A percentile compares a stretch with the other conserved stretches of the same genome.
Evolutionary conservation across 2,113 vertebrate species (phyloP).

Genomic region (Promerops cafer): DNA sequence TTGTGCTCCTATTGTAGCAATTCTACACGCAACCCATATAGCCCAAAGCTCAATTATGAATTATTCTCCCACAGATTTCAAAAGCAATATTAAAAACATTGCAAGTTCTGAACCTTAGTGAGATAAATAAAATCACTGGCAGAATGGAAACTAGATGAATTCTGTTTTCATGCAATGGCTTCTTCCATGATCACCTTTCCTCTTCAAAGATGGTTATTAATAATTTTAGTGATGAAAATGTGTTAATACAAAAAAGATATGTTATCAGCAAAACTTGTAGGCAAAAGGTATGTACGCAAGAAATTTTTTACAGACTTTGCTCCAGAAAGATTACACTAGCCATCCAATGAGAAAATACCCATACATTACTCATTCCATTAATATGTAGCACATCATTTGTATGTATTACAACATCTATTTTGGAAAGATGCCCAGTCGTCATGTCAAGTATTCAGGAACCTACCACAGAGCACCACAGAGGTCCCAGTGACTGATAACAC

Average conservation of each 20-base stretch:
- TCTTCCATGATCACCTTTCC: neutral
- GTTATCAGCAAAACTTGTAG: neutral
- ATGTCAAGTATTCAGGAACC: neutral
- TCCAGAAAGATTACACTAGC: neutral
- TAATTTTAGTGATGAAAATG: neutral
- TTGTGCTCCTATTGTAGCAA: neutral
- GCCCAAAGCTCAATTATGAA: neutral
- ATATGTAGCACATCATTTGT: neutral
- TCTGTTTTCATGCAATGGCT: neutral
- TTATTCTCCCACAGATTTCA: neutral
- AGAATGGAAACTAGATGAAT: neutral
- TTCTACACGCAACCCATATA: neutral
- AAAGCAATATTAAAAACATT: neutral
- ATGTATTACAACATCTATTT: neutral
- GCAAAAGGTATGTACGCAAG: neutral
- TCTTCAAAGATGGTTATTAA: neutral
- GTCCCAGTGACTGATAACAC: neutral
- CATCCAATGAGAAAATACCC: neutral
- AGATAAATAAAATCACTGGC: neutral
- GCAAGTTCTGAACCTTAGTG: neutral
- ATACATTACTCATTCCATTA: neutral
- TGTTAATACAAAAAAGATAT: neutral
- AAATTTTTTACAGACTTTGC: neutral
- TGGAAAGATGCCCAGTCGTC: neutral
- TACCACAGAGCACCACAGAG: neutral